Evolutionary conservation across 2,888 invertebrate species (phyloP).

Genomic region (Cryptus armator): DNA sequence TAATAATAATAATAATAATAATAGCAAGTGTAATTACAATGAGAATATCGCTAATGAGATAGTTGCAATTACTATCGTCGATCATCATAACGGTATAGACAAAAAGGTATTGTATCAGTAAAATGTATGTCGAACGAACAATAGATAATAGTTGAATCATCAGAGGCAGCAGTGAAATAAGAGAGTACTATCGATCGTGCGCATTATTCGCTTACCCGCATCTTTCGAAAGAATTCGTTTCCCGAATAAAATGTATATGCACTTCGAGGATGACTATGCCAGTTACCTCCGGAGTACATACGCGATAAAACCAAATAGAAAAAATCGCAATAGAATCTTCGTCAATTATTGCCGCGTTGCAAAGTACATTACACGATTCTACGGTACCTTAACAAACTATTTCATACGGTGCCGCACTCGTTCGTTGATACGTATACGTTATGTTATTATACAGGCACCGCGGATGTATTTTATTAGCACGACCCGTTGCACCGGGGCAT

Average conservation of each 20-base stretch:
- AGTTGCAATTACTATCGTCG: slow-evolving; percentile 27
- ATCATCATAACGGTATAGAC: slow-evolving; percentile 10
- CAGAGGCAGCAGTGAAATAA: slow-evolving; percentile 4
- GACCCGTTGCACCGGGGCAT: slow-evolving; percentile 45
- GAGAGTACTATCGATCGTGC: slow-evolving; percentile 16
- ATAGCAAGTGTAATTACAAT: not conserved
- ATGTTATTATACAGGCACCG: slow-evolving; percentile 12
- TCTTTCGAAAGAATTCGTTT: slow-evolving; percentile 10
- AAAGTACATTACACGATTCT: not conserved
- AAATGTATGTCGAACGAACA: slow-evolving; percentile 22
- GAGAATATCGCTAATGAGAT: slow-evolving; percentile 26
- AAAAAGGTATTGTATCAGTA: slow-evolving; percentile 21
- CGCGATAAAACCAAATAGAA: not conserved
- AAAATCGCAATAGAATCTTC: not conserved
- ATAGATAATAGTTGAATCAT: slow-evolving; percentile 34
- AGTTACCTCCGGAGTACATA: no score
- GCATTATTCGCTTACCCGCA: slow-evolving; percentile 8
- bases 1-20: not conserved
- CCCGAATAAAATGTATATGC: slow-evolving; percentile 30
- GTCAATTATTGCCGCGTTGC: slow-evolving; percentile 23
- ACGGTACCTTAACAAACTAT: slow-evolving; percentile 25
- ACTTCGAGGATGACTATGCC: not conserved
- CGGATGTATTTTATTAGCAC: slow-evolving; percentile 32
- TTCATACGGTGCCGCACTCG: not conserved
- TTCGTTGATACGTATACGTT: slow-evolving; percentile 6